A percentile compares a stretch with the other conserved stretches of the same genome.
Conservation (phyloP, 2,113 vertebrate species). For the Pyrgilauda ruficollis region DNA sequence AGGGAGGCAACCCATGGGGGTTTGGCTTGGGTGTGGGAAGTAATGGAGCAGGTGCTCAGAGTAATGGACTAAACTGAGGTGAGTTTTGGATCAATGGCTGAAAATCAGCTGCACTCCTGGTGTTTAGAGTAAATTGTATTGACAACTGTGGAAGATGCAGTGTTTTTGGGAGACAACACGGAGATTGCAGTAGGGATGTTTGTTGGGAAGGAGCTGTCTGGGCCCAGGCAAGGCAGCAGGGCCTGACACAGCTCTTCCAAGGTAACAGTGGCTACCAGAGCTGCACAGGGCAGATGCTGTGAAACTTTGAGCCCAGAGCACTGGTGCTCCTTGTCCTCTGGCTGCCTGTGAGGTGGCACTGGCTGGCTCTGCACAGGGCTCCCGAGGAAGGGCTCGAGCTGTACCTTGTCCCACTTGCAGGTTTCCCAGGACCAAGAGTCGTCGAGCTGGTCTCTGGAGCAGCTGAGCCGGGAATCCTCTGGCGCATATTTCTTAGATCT, state of each 20-base stretch:
- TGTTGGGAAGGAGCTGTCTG: background rate
- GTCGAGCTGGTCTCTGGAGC: no score
- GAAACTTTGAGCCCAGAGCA: background rate
- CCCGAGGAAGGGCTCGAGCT: no score
- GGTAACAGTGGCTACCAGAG: background rate
- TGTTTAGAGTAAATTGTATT: background rate
- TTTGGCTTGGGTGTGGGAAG: background rate
- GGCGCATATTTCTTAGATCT: no score
- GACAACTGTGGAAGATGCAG: background rate
- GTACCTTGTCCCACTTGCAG: no score
- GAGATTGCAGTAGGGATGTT: background rate
- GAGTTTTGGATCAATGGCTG: rapidly evolving
- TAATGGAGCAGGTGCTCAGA: background rate
- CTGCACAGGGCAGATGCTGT: background rate
- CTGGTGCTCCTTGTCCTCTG: background rate
- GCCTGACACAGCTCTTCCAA: background rate
- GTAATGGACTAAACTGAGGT: background rate
- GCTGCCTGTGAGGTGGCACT: background rate
- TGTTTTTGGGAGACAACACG: background rate
- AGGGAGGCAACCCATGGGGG: rapidly evolving
- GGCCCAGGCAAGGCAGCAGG: background rate
- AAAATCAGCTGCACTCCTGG: background rate
- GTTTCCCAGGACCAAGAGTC: no score
- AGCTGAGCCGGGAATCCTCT: background rate
- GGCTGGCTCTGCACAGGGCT: no score